phyloP scores from a whole-genome alignment of 2,113 vertebrate species.

The Alethe diademata region DNA sequence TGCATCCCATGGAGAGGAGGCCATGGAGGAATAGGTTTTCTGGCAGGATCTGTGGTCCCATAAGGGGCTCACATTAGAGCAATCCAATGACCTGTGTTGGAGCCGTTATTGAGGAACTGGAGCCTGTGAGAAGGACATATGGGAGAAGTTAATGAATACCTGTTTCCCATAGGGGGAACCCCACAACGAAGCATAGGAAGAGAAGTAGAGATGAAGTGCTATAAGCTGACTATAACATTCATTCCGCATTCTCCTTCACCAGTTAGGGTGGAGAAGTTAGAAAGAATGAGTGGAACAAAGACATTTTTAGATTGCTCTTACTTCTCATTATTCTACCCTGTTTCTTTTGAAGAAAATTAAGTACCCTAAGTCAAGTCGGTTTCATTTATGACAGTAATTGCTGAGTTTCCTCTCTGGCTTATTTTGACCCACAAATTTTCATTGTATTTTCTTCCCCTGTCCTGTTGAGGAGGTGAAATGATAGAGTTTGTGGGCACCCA shows the following conservation, averaged over 20 bases:
- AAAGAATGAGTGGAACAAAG: background rate
- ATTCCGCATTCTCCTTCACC: background rate
- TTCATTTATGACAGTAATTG: background rate
- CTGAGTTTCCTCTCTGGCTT: background rate
- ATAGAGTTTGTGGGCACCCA: background rate
- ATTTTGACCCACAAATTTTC: background rate
- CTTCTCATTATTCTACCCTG: background rate
- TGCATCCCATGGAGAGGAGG: accelerated
- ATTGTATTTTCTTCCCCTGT: background rate
- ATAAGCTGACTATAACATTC: background rate
- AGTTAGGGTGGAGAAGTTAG: background rate
- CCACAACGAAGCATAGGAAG: background rate
- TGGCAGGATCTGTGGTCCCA: background rate
- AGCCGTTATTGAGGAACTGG: background rate
- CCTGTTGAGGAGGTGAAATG: background rate
- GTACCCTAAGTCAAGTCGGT: background rate
- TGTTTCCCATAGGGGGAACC: background rate
- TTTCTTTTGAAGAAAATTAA: background rate
- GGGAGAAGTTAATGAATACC: background rate
- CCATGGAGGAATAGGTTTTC: background rate
- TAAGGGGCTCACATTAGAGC: background rate
- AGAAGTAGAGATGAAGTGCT: background rate
- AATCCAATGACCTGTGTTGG: background rate
- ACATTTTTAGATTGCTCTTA: background rate
- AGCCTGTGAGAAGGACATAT: background rate